Evolutionary conservation across 37 sponge, comb jelly and placozoan species (phyloP).

Genomic region (Petrosia ficiformis): DNA sequence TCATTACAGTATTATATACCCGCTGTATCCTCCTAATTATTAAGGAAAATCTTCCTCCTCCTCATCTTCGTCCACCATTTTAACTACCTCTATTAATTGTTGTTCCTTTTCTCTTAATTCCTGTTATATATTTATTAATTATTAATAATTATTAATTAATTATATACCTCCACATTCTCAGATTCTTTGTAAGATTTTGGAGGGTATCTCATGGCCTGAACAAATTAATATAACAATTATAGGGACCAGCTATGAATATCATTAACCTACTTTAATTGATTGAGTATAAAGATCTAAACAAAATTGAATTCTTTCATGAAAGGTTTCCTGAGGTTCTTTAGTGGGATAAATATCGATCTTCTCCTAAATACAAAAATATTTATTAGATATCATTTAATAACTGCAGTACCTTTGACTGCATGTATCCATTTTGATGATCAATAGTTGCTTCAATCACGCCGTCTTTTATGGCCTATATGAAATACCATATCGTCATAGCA

Average conservation of each 20-base stretch:
- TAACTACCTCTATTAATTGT: constrained; percentile 86
- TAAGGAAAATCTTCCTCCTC: constrained; percentile 71
- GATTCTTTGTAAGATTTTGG: constrained; percentile 92
- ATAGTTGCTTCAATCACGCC: constrained; percentile 93
- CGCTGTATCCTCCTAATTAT: constrained; percentile 23
- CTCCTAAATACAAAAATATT: constrained; percentile 39
- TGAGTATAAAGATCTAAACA: constrained; percentile 94
- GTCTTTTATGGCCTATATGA: constrained; percentile 80
- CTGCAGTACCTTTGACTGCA: constrained; percentile 71
- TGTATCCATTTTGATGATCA: constrained; percentile 89
- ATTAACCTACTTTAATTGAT: constrained; percentile 75
- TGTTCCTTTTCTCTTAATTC: constrained; percentile 83
- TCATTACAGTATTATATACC: constrained; percentile 89
- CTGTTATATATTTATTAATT: constrained; percentile 8
- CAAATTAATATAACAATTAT: not conserved
- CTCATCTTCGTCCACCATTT: constrained; percentile 89
- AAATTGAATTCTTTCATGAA: constrained; percentile 90
- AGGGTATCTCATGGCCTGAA: constrained; percentile 90
- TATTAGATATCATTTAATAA: not conserved
- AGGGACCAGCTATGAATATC: not conserved
- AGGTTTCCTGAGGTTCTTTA: constrained; percentile 91
- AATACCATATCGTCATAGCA: not conserved
- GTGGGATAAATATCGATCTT: constrained; percentile 88
- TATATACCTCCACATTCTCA: constrained; percentile 67
- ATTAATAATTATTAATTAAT: not conserved